Base-by-base conservation (phyloP, 2,797 vertebrate genomes). In the Siniperca obscura region DNA sequence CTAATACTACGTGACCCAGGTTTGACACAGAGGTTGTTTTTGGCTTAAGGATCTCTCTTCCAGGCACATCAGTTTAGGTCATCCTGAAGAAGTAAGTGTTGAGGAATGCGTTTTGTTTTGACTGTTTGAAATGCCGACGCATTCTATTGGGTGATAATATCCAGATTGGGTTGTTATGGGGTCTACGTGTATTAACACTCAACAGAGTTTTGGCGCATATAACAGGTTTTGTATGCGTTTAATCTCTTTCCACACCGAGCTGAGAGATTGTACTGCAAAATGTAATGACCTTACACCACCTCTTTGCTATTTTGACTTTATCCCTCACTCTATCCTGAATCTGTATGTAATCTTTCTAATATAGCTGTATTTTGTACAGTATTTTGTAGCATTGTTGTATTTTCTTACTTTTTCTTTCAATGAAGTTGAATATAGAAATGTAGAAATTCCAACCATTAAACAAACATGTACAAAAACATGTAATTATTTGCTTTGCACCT, bases 81-180 rank as follows among this genome's bases (percentile, higher is more conserved):
- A 93, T 90, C 71, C 44, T 71, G 70, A 70, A 82, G 64, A 85
- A 78, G 70, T 91, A 90, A 93, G 89, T 88, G 87, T 87, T 86
- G 70, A 86, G 93, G 91, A 94, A 93, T 94, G 87, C 52, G 22
- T 79, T 83, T 84, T 80, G 77, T 86, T 92, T 80, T 73, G 74
- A 83, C 76, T 82, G 52, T 91, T 92, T 84, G 69, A 82, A 84
- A 82, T 77, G 25, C 59, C 38, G 17, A 13, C 10, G 1, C 68
- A 56, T 80, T 80, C 46, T 79, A 14, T 88, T 74, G 67, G 62
- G 30, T 90, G 87, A 92, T 76, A 30, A 80, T 85, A 73, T 83
- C 74, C 89, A 88, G 85, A 90, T 89, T 55, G 65, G 52, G 38
- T 81, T 86, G n/a, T 66, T 60, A 55, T 76, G 77, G 86, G 30